phyloP scores from a whole-genome alignment of 2,797 vertebrate genomes.

The Melanotaenia boesemani region DNA sequence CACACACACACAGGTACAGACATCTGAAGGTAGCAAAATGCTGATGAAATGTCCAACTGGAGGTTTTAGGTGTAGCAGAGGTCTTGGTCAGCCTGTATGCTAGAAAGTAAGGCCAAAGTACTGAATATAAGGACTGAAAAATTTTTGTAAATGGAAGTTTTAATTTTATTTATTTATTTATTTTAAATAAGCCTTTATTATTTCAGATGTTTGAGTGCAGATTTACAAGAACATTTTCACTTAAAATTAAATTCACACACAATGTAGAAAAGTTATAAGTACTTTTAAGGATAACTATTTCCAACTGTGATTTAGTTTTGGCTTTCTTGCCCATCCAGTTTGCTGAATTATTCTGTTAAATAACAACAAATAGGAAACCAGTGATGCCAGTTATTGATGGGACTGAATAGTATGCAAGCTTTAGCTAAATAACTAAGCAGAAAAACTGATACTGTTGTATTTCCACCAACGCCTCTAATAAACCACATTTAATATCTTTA shows the following conservation, averaged over 20 bases:
- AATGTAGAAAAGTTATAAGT: neutral
- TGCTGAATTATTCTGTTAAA: neutral
- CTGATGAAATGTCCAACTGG: no score
- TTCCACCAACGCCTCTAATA: slow-evolving; percentile 50
- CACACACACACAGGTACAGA: no score
- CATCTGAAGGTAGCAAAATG: no score
- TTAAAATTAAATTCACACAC: neutral
- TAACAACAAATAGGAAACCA: neutral
- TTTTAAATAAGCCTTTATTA: neutral
- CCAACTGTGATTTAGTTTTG: neutral
- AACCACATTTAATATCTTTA: slow-evolving; percentile 40
- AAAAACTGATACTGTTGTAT: slow-evolving; percentile 22
- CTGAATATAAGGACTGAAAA: neutral
- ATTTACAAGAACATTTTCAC: neutral
- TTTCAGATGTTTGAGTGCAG: neutral
- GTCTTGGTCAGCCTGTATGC: no score
- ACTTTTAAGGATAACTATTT: neutral
- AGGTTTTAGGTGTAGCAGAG: no score
- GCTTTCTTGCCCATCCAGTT: neutral
- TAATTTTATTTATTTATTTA: neutral
- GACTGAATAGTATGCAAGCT: neutral
- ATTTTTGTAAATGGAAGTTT: neutral
- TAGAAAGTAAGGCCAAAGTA: neutral
- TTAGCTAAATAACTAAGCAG: slow-evolving; percentile 23
- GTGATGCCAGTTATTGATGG: neutral